Conservation (phyloP, 2,888 invertebrate genomes). For the Drosophila flavopinicola region DNA sequence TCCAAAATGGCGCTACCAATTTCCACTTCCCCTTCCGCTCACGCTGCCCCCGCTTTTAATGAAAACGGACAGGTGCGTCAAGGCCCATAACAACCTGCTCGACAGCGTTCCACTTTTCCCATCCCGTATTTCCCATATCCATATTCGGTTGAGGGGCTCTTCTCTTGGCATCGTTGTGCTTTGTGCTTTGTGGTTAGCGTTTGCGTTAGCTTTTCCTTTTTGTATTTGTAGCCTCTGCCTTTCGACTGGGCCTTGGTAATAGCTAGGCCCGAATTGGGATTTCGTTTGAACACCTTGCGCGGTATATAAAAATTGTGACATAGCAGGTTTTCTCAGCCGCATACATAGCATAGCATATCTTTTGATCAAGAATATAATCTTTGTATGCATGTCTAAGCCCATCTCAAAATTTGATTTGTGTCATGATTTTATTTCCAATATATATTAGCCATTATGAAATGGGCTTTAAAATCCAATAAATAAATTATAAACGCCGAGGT, state of each 20-base stretch:
- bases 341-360: neutral
- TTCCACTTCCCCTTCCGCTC: constrained; percentile 15
- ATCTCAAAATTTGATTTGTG: too few species aligned
- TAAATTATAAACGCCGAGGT: too few species aligned
- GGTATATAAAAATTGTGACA: constrained; percentile 10
- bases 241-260: constrained; percentile 3
- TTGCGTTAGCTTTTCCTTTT: neutral
- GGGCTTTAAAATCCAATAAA: too few species aligned
- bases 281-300: neutral
- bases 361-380: too few species aligned
- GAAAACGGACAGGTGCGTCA: constrained; percentile 67
- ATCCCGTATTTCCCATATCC: neutral
- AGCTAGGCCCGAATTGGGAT: constrained; percentile 2
- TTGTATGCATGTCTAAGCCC: too few species aligned
- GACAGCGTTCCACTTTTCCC: constrained; percentile 12
- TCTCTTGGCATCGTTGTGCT: too few species aligned
- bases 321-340: neutral
- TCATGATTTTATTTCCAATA: too few species aligned
- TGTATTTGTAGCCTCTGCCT: neutral
- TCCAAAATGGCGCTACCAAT: constrained; percentile 61
- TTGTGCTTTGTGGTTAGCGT: constrained; percentile 2
- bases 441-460: too few species aligned
- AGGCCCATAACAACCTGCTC: constrained; percentile 6
- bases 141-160: too few species aligned
- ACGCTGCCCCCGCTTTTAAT: constrained; percentile 37